A percentile compares a stretch with the other conserved stretches of the same genome.
Evolutionary conservation across 2,113 vertebrate species (phyloP).

Genomic region (Patagioenas fasciata): DNA sequence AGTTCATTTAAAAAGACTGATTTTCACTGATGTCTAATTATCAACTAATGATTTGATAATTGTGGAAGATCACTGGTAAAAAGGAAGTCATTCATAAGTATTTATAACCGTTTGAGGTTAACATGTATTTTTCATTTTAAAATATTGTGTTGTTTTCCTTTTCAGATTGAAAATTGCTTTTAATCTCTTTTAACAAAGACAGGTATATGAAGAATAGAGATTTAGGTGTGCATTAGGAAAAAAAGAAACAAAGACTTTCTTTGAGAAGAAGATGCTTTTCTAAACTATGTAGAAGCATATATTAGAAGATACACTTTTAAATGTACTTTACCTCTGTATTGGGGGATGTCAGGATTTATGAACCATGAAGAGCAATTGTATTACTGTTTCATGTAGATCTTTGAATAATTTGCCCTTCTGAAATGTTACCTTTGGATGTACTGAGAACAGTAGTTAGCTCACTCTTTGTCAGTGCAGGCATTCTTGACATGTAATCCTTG

Average conservation of each 20-base stretch:
- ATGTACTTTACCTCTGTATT: not conserved
- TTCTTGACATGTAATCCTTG: conserved; percentile 4
- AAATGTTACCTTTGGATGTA: not conserved
- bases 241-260: not conserved
- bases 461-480: not conserved
- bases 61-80: not conserved
- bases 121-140: not conserved
- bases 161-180: not conserved
- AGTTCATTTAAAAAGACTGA: not conserved
- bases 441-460: not conserved
- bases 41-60: not conserved
- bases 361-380: not conserved
- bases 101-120: not conserved
- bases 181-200: not conserved
- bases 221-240: not conserved
- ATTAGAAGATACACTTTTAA: not conserved
- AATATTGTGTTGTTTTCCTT: not conserved
- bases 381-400: not conserved
- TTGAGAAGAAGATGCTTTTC: not conserved
- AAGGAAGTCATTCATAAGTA: not conserved
- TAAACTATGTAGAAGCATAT: not conserved
- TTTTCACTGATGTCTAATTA: not conserved
- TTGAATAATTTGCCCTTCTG: not conserved
- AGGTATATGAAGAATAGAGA: not conserved
- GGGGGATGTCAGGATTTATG: conserved; percentile 11